Percentiles rank a stretch among this genome's conserved stretches.
Conservation (phyloP, 2,797 vertebrate genomes). For the Gadopsis bispinosus region DNA sequence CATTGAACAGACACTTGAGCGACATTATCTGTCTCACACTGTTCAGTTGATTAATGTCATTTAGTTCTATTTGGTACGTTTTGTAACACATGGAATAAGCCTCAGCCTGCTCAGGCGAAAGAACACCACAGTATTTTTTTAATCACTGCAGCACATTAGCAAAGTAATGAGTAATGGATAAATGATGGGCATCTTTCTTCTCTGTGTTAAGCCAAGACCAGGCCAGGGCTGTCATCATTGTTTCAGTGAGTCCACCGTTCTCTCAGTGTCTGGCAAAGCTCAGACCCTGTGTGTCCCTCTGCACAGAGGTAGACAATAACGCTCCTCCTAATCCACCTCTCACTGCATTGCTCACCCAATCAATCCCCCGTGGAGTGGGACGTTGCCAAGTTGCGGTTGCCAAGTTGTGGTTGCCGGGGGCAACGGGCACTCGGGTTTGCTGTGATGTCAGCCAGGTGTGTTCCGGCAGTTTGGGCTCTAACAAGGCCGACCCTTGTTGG, state of each 20-base stretch:
- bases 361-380: slow-evolving; percentile 70
- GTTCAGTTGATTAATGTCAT: slow-evolving; percentile 21
- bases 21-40: slow-evolving; percentile 12
- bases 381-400: slow-evolving; percentile 68
- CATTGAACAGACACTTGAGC: slow-evolving; percentile 15
- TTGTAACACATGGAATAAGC: slow-evolving; percentile 2
- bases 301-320: slow-evolving; percentile 63
- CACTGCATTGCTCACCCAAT: slow-evolving; percentile 75
- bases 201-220: slow-evolving; percentile 42
- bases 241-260: slow-evolving; percentile 47
- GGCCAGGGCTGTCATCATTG: slow-evolving; percentile 37
- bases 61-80: slow-evolving; percentile 24
- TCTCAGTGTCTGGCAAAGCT: slow-evolving; percentile 52
- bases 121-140: neutral
- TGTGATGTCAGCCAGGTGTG: slow-evolving; percentile 78
- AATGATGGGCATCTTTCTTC: slow-evolving; percentile 48
- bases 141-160: slow-evolving; percentile 42
- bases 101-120: slow-evolving; percentile 7
- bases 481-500: slow-evolving; percentile 70
- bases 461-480: slow-evolving; percentile 53
- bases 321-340: slow-evolving; percentile 75
- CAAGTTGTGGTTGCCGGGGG: slow-evolving; percentile 74
- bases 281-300: slow-evolving; percentile 39
- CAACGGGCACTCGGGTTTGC: slow-evolving; percentile 58
- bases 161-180: slow-evolving; percentile 40